Percentiles rank a stretch among this genome's conserved stretches.
phyloP scores from a whole-genome alignment of 2,113 vertebrate species.

The Alouatta palliata region DNA sequence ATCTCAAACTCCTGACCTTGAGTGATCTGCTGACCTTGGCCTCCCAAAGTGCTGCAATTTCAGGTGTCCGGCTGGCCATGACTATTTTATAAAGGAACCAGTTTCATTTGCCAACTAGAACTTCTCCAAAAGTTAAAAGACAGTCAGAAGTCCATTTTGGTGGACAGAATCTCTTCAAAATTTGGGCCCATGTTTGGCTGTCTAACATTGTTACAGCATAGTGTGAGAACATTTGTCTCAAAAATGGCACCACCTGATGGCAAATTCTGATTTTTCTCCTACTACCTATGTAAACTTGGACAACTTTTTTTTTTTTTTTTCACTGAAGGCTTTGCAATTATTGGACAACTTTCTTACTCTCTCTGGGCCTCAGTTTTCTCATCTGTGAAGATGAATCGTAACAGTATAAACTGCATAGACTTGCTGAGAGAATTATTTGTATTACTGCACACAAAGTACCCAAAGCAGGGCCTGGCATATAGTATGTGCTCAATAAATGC shows the following conservation, averaged over 20 bases:
- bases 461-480: no score
- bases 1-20: no score
- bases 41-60: background rate
- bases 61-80: rapidly evolving
- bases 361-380: background rate
- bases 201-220: background rate
- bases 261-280: background rate
- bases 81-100: background rate
- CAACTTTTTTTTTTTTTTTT: background rate
- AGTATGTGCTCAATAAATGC: background rate
- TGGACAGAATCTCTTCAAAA: background rate
- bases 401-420: background rate
- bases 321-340: no score
- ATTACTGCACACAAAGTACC: background rate
- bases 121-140: background rate
- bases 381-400: background rate
- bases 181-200: background rate
- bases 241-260: background rate
- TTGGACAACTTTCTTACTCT: background rate
- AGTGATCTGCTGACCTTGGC: background rate
- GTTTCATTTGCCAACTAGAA: background rate
- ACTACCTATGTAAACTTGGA: background rate
- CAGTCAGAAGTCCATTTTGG: background rate
- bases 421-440: background rate
- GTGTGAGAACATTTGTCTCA: background rate